Evolutionary conservation across 2,113 vertebrate genomes (phyloP).

Genomic region (Sebastes fasciatus): DNA sequence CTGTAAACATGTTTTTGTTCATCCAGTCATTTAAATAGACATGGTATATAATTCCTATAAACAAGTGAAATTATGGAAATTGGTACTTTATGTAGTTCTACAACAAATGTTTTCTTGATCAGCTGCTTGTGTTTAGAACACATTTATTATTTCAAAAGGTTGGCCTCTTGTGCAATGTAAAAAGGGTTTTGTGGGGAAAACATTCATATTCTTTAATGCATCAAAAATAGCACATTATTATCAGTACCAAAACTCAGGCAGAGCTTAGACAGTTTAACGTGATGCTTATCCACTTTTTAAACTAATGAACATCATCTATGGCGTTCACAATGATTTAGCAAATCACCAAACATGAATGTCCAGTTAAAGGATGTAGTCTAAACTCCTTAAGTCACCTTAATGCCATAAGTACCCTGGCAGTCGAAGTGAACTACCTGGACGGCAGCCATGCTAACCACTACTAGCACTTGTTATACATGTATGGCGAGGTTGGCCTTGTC

Average conservation of each 20-base stretch:
- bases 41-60: neutral
- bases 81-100: neutral
- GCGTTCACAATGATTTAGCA: neutral
- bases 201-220: neutral
- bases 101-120: neutral
- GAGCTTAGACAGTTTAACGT: neutral
- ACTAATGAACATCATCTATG: neutral
- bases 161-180: neutral
- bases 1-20: constrained; percentile 29
- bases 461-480: constrained; percentile 1
- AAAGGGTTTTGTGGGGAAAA: neutral
- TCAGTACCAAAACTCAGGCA: neutral
- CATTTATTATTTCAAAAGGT: neutral
- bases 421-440: constrained; percentile 1
- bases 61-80: neutral
- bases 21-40: neutral
- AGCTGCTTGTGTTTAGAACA: neutral
- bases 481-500: neutral
- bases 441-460: neutral
- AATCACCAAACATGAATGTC: neutral
- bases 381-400: neutral
- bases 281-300: neutral
- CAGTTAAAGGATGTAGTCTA: neutral
- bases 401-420: neutral
- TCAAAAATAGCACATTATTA: neutral